Evolutionary conservation across 2,113 vertebrate genomes (phyloP).

Genomic region (Stigmatopora nigra): DNA sequence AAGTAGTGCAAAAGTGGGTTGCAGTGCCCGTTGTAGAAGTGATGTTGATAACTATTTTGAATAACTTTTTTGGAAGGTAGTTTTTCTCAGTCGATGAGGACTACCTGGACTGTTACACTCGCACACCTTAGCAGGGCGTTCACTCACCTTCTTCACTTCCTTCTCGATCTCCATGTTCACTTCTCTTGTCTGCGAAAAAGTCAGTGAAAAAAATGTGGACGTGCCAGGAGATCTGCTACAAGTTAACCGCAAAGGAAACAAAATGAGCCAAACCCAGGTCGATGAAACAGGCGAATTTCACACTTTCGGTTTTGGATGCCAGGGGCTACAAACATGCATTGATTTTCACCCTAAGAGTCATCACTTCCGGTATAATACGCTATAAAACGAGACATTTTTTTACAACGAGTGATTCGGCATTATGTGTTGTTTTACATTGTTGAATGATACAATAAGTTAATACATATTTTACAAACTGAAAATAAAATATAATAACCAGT

Average conservation of each 20-base stretch:
- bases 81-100: not conserved
- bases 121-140: slow-evolving; percentile 53
- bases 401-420: not conserved
- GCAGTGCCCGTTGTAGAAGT: too few species aligned
- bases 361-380: slow-evolving; percentile 17
- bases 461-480: not conserved
- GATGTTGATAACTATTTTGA: not conserved
- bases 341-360: accelerated
- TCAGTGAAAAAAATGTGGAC: not conserved
- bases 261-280: not conserved
- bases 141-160: slow-evolving; percentile 67
- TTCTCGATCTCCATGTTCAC: slow-evolving; percentile 65
- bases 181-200: not conserved
- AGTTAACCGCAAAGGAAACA: not conserved
- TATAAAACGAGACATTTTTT: slow-evolving; percentile 8
- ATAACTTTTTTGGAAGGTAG: not conserved
- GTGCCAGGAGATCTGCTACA: not conserved
- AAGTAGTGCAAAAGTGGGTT: too few species aligned
- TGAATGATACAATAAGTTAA: not conserved
- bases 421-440: not conserved
- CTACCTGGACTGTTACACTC: slow-evolving; percentile 33
- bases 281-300: not conserved
- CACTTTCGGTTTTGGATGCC: slow-evolving; percentile 1
- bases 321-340: not conserved
- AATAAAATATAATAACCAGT: not conserved